Evolutionary conservation across 1,140 invertebrate genomes (phyloP).

Genomic region (Solen grandis): DNA sequence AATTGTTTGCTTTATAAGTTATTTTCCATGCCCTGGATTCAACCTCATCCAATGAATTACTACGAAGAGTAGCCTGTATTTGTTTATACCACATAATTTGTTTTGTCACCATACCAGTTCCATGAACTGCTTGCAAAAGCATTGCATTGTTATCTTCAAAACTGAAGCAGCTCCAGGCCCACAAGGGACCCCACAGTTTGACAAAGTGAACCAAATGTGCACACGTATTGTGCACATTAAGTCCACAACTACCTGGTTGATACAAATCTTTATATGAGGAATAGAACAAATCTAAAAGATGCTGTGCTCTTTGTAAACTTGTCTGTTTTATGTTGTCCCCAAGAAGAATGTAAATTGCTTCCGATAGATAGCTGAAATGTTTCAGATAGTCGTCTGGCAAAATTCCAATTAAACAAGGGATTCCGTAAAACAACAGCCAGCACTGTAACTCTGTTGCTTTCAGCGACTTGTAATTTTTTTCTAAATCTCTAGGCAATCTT

Average conservation of each 20-base stretch:
- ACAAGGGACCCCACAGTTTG: slow-evolving; percentile 50
- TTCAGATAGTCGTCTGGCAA: too few relatives aligned
- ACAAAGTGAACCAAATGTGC: slow-evolving; percentile 40
- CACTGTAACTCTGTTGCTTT: slow-evolving; percentile 22
- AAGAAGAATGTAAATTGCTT: slow-evolving; percentile 14
- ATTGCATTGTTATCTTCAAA: slow-evolving; percentile 58
- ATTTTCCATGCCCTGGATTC: background rate
- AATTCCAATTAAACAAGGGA: slow-evolving; percentile 18
- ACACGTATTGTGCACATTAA: too few relatives aligned
- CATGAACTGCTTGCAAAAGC: slow-evolving; percentile 58
- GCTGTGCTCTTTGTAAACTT: background rate
- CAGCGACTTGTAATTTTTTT: background rate
- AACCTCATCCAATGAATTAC: slow-evolving; percentile 2
- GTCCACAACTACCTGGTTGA: slow-evolving; percentile 7
- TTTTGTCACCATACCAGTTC: slow-evolving; percentile 54
- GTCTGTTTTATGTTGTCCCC: slow-evolving; percentile 6
- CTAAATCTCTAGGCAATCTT: background rate
- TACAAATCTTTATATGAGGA: slow-evolving; percentile 40
- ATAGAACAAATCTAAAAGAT: slow-evolving; percentile 8
- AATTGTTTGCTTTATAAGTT: slow-evolving; percentile 7
- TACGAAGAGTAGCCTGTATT: background rate
- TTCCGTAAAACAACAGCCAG: slow-evolving; percentile 13
- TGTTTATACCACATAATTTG: slow-evolving; percentile 28
- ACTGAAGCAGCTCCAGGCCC: slow-evolving; percentile 58
- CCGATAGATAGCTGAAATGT: slow-evolving; percentile 3